Evolutionary conservation across 1,140 invertebrate species (phyloP).

Genomic region (Dryas iulia): DNA sequence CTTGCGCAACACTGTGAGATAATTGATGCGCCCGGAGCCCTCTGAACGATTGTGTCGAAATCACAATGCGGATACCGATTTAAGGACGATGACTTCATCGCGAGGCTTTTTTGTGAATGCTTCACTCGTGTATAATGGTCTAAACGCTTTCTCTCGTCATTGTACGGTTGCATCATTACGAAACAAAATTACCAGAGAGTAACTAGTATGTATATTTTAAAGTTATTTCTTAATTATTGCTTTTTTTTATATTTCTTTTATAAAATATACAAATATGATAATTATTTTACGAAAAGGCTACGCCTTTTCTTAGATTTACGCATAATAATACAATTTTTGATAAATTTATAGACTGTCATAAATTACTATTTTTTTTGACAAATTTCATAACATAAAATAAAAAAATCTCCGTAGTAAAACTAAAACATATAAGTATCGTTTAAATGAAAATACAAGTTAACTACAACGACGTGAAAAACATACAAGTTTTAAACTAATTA

Average conservation of each 20-base stretch:
- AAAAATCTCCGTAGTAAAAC: not conserved
- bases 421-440: not conserved
- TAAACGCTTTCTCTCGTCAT: conserved; percentile 49
- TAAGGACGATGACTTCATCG: conserved; percentile 62
- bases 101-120: conserved; percentile 33
- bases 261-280: too few relatives aligned
- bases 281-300: too few relatives aligned
- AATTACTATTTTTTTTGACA: not conserved
- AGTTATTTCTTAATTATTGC: too few relatives aligned
- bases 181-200: not conserved
- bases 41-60: conserved; percentile 49
- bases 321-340: too few relatives aligned
- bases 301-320: too few relatives aligned
- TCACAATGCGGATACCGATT: conserved; percentile 53
- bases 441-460: not conserved
- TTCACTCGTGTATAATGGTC: conserved; percentile 15
- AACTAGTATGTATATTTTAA: not conserved
- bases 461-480: not conserved
- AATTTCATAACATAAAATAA: not conserved
- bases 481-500: not conserved
- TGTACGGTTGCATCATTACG: conserved; percentile 19
- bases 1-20: conserved; percentile 67
- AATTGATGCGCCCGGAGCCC: conserved; percentile 45
- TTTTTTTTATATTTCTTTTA: too few relatives aligned
- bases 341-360: not conserved